phyloP scores from a whole-genome alignment of 1,140 invertebrate species.

The Cydia strobilella region DNA sequence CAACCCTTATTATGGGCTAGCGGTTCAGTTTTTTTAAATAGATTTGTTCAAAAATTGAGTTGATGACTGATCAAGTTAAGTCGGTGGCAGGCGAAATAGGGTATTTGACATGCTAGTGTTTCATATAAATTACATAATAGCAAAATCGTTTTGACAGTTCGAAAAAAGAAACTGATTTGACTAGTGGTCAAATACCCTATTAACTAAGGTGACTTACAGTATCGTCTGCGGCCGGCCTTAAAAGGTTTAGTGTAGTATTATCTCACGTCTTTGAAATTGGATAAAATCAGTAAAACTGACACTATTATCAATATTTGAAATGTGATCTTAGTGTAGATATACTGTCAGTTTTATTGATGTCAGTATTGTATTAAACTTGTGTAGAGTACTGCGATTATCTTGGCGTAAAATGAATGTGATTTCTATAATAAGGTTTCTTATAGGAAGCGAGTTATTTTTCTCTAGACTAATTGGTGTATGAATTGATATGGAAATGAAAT shows the following conservation, averaged over 20 bases:
- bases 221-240: not conserved
- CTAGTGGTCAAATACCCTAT: too few species aligned
- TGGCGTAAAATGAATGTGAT: conserved; percentile 74
- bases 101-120: too few species aligned
- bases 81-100: conserved; percentile 5
- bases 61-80: not conserved
- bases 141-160: too few species aligned
- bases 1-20: not conserved
- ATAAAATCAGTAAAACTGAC: not conserved
- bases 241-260: conserved; percentile 32
- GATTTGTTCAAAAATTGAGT: not conserved
- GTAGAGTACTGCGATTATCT: conserved; percentile 55
- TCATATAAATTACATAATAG: too few species aligned
- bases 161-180: too few species aligned
- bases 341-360: conserved; percentile 37
- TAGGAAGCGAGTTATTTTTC: conserved; percentile 63
- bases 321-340: conserved; percentile 38
- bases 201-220: not conserved
- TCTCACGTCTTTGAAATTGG: not conserved
- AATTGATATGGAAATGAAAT: conserved; percentile 68
- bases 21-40: not conserved
- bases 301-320: conserved; percentile 28
- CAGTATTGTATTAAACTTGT: conserved; percentile 53
- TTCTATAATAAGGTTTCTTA: conserved; percentile 61
- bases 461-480: conserved; percentile 66